Evolutionary conservation across 2,113 vertebrate genomes (phyloP).

Genomic region (Nansenia antarctica): DNA sequence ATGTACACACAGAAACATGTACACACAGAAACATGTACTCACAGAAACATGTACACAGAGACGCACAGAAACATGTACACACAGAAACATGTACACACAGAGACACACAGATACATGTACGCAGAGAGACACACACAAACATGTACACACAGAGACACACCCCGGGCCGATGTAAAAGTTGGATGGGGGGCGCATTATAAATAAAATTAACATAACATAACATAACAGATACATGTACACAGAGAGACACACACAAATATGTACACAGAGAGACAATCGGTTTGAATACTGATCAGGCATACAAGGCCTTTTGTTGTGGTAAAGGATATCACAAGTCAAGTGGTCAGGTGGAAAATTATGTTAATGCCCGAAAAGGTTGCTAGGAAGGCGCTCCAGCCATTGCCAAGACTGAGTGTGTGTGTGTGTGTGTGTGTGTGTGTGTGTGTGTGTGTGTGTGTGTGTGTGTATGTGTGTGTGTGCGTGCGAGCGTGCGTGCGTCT

Average conservation of each 20-base stretch:
- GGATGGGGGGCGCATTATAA: too few species aligned
- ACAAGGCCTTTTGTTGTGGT: too few species aligned
- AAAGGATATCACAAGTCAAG: constrained; percentile 42
- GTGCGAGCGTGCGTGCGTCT: too few species aligned
- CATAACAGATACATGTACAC: too few species aligned
- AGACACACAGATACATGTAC: not conserved
- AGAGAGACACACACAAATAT: too few species aligned
- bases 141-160: too few species aligned
- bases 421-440: constrained; percentile 18
- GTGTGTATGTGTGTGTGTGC: not conserved
- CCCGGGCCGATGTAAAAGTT: too few species aligned
- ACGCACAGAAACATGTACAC: constrained; percentile 11
- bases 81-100: constrained; percentile 1
- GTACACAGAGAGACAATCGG: not conserved
- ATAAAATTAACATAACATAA: too few species aligned
- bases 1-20: not conserved
- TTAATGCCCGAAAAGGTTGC: constrained; percentile 52
- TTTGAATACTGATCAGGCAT: too few species aligned
- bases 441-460: not conserved
- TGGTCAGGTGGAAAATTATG: constrained; percentile 50
- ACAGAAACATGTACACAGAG: too few species aligned
- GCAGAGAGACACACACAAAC: too few species aligned
- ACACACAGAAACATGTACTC: too few species aligned
- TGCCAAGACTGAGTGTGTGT: constrained; percentile 42
- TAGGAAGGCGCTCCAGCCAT: constrained; percentile 35